A percentile compares a stretch with the other conserved stretches of the same genome.
phyloP scores from a whole-genome alignment of 2,797 vertebrate species.

The Onychomys torridus region DNA sequence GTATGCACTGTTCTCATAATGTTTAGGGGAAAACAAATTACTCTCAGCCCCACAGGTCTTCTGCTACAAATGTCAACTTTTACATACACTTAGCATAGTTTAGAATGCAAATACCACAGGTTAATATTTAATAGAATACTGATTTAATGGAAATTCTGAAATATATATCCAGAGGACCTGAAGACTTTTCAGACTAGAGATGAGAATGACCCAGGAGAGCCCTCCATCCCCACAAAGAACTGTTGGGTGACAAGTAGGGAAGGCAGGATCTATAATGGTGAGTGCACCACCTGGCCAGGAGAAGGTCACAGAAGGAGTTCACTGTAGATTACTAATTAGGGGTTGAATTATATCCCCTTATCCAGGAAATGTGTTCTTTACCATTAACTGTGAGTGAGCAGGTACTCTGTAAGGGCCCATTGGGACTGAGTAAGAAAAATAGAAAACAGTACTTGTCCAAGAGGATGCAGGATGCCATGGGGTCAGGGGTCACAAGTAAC shows the following conservation, averaged over 20 bases:
- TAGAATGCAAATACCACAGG: conserved; percentile 46
- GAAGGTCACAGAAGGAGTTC: not conserved
- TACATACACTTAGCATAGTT: not conserved
- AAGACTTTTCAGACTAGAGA: not conserved
- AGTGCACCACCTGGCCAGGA: not conserved
- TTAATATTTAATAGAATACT: not conserved
- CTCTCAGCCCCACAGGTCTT: not conserved
- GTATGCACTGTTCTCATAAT: not conserved
- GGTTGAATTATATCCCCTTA: not conserved
- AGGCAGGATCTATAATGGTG: not conserved
- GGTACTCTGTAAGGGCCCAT: not conserved
- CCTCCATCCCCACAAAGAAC: not conserved
- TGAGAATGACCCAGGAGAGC: not conserved
- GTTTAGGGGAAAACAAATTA: conserved; percentile 47
- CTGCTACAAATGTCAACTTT: conserved; percentile 44
- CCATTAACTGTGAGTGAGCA: not conserved
- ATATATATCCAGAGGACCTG: not conserved
- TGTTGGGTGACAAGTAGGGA: not conserved
- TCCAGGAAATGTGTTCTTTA: not conserved
- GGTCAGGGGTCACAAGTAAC: not conserved
- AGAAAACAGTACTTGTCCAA: not conserved
- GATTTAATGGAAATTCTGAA: conserved; percentile 33
- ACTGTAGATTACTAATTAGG: not conserved
- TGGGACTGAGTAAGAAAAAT: not conserved
- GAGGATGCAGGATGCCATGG: not conserved